A percentile compares a stretch with the other conserved stretches of the same genome.
phyloP scores from a whole-genome alignment of 2,113 vertebrate species.

The Arizona elegans region DNA sequence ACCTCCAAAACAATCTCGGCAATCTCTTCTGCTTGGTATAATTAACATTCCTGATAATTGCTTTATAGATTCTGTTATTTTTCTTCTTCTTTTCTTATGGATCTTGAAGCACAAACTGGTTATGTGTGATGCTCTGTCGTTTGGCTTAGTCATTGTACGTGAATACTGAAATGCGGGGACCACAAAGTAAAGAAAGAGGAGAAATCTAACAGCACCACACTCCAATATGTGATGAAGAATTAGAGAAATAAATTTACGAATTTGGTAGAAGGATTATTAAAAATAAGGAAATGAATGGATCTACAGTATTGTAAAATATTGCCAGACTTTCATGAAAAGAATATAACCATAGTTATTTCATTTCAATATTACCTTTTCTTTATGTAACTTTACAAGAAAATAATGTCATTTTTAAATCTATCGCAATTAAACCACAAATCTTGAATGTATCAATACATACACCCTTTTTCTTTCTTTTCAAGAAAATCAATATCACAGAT shows the following conservation, averaged over 20 bases:
- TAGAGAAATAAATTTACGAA: background rate
- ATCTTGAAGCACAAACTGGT: background rate
- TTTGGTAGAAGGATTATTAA: background rate
- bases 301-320: background rate
- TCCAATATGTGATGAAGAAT: background rate
- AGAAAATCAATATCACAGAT: background rate
- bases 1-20: background rate
- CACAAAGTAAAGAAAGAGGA: background rate
- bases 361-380: background rate
- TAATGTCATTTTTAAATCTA: background rate
- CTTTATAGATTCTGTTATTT: background rate
- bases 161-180: background rate
- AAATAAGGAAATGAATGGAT: too few relatives aligned
- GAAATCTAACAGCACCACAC: background rate
- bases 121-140: background rate
- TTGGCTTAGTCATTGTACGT: background rate
- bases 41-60: background rate
- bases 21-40: background rate
- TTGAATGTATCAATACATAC: background rate
- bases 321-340: background rate
- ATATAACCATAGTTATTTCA: background rate
- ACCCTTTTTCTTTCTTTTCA: background rate
- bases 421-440: background rate
- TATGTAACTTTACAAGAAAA: background rate
- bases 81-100: background rate